A percentile compares a stretch with the other conserved stretches of the same genome.
phyloP scores from a whole-genome alignment of 1,140 invertebrate species.

The Trissolcus basalis region DNA sequence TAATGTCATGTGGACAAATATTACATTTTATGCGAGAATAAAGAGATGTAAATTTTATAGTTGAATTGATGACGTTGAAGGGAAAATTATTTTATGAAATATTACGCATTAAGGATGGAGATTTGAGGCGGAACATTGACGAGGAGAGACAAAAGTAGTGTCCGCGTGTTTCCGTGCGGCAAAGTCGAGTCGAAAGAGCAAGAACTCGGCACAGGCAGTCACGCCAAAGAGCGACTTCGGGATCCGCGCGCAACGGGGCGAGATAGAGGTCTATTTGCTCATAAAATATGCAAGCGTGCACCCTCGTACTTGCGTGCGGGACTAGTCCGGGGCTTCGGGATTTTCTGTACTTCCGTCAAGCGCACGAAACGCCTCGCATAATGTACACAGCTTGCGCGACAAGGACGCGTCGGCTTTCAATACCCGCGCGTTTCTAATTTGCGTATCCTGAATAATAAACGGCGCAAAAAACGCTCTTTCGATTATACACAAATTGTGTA shows the following conservation, averaged over 20 bases:
- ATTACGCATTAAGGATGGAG: no score
- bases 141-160: constrained; percentile 6
- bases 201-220: constrained; percentile 37
- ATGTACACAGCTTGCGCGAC: constrained; percentile 30
- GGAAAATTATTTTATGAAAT: no score
- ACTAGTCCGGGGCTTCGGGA: constrained; percentile 62
- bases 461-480: constrained; percentile 30
- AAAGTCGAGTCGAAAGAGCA: constrained; percentile 35
- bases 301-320: constrained; percentile 70
- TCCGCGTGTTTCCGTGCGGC: constrained; percentile 7
- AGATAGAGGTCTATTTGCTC: constrained; percentile 73
- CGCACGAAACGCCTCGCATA: constrained; percentile 50
- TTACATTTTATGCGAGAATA: no score
- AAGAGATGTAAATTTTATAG: no score
- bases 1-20: no score
- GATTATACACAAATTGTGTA: neutral
- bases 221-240: constrained; percentile 54
- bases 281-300: constrained; percentile 73
- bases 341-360: constrained; percentile 63
- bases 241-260: constrained; percentile 49
- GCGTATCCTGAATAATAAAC: constrained; percentile 38
- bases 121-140: constrained; percentile 6
- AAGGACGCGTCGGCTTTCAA: constrained; percentile 21
- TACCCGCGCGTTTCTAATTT: constrained; percentile 27
- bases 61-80: no score